Percentiles rank a stretch among this genome's conserved stretches.
These are phyloP conservation scores for Drosophila heteroneura DNA, from an alignment of 2,888 invertebrate genomes.

Conservation along the genomic window DNA sequence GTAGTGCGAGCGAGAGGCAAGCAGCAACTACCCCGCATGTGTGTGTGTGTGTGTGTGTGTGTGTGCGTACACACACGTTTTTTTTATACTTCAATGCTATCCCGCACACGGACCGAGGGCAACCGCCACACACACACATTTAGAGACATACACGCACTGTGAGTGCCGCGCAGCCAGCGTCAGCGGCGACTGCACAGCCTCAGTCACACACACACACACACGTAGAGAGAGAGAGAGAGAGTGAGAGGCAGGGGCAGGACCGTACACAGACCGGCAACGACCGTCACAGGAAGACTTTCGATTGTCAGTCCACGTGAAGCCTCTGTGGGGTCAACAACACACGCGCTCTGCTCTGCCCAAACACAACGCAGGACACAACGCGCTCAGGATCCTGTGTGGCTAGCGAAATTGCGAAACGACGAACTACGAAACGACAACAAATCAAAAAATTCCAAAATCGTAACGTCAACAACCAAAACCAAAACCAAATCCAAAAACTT, in stretches of 20 bases:
- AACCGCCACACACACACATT: constrained; percentile 27
- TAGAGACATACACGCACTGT: not conserved
- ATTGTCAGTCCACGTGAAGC: constrained; percentile 84
- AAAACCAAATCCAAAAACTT: not conserved
- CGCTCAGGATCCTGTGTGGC: constrained; percentile 53
- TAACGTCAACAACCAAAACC: not conserved
- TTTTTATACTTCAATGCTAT: constrained; percentile 28
- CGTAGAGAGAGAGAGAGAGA: constrained; percentile 40
- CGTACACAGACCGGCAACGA: constrained; percentile 60
- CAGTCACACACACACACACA: constrained; percentile 28
- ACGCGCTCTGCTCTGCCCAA: constrained; percentile 58
- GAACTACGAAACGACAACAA: constrained; percentile 19
- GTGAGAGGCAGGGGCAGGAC: constrained; percentile 45
- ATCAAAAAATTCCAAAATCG: not conserved
- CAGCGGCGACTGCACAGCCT: constrained; percentile 58
- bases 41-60: constrained; percentile 27
- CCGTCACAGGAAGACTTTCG: constrained; percentile 77
- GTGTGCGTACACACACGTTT: constrained; percentile 49
- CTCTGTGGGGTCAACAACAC: constrained; percentile 85
- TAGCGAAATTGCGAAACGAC: constrained; percentile 15
- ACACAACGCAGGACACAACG: constrained; percentile 26
- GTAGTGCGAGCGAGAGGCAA: constrained; percentile 49
- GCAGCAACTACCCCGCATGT: constrained; percentile 54
- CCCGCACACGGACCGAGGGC: constrained; percentile 50
- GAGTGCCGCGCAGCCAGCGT: constrained; percentile 39